Conservation (phyloP, 2,113 vertebrate species). For the Sinocyclocheilus maitianheensis region DNA sequence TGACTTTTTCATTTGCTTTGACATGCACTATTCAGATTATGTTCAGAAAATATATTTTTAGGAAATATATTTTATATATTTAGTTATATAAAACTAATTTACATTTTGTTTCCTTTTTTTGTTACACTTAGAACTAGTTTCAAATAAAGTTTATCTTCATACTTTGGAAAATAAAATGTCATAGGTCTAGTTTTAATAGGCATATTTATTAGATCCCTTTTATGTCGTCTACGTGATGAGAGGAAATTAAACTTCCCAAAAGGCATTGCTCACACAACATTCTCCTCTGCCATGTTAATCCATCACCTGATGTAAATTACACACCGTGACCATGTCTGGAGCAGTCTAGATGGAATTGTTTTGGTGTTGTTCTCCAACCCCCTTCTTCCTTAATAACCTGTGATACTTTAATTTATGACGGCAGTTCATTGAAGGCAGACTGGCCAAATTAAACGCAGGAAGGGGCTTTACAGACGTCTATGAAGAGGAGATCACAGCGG, state of each 20-base stretch:
- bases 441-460: conserved; percentile 94
- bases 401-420: conserved; percentile 76
- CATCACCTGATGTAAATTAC: conserved; percentile 77
- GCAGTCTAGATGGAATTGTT: conserved; percentile 69
- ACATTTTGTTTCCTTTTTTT: not conserved
- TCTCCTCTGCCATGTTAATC: conserved; percentile 70
- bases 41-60: no score
- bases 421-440: conserved; percentile 95
- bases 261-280: conserved; percentile 64
- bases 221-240: conserved; percentile 68
- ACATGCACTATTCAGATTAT: no score
- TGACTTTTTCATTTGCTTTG: no score
- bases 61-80: not conserved
- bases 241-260: conserved; percentile 79
- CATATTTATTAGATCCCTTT: conserved; percentile 74
- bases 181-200: conserved; percentile 59
- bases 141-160: conserved; percentile 4
- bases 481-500: conserved; percentile 96
- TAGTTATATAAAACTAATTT: no score
- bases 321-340: conserved; percentile 61
- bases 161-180: conserved; percentile 49
- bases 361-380: conserved; percentile 28
- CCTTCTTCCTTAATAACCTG: conserved; percentile 69
- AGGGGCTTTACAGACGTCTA: conserved; percentile 92
- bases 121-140: not conserved